These are phyloP conservation scores for Sanderia malayensis DNA, from an alignment of 30 jellyfish, hydroid and myxozoan species.

Conservation along the genomic window DNA sequence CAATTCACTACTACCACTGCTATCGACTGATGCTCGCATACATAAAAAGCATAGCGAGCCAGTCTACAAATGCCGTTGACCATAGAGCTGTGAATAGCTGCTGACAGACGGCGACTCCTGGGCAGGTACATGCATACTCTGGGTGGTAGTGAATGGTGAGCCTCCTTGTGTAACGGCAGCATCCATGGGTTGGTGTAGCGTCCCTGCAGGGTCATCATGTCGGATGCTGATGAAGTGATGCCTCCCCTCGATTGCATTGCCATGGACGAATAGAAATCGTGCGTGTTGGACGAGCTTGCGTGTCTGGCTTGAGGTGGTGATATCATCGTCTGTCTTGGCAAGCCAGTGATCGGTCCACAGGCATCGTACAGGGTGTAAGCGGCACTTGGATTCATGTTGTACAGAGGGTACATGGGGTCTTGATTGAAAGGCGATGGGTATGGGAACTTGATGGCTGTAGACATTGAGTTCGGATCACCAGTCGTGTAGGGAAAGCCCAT, in stretches of 20 bases:
- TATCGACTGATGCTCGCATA: too few relatives aligned
- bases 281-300: constrained; percentile 58
- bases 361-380: constrained; percentile 84
- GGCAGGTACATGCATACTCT: constrained; percentile 71
- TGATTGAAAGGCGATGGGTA: constrained; percentile 91
- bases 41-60: too few relatives aligned
- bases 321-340: constrained; percentile 85
- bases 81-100: constrained; percentile 69
- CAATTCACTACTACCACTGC: too few relatives aligned
- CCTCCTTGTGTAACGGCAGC: constrained; percentile 64
- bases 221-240: constrained; percentile 57
- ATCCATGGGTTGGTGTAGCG: constrained; percentile 80
- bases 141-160: constrained; percentile 73
- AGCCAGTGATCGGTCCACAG: constrained; percentile 49
- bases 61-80: constrained; percentile 68
- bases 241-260: constrained; percentile 85
- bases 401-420: constrained; percentile 97
- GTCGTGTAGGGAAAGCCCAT: constrained; percentile 95
- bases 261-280: constrained; percentile 84
- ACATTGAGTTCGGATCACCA: constrained; percentile 82
- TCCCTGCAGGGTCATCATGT: constrained; percentile 70
- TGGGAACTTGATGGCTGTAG: constrained; percentile 90
- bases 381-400: constrained; percentile 84
- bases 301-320: constrained; percentile 79
- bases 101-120: constrained; percentile 65